These are phyloP conservation scores for Trichonephila clavipes DNA, from an alignment of 1,140 invertebrate genomes.

Conservation along the genomic window DNA sequence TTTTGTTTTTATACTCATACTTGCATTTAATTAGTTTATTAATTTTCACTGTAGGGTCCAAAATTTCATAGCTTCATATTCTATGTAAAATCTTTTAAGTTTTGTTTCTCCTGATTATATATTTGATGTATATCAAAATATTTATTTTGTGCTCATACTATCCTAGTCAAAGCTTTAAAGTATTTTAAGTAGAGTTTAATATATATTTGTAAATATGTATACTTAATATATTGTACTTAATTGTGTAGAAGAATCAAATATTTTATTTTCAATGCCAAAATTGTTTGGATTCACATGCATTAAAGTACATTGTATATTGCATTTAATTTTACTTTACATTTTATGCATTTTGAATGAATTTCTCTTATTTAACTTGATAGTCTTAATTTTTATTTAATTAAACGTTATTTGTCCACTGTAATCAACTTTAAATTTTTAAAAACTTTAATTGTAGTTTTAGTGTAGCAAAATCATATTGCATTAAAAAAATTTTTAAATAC, in stretches of 20 bases:
- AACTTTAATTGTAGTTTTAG: neutral
- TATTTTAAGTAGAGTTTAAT: neutral
- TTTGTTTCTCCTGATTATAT: neutral
- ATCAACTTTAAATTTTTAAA: neutral
- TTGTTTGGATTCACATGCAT: neutral
- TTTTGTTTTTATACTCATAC: too few species aligned
- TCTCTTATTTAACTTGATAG: neutral
- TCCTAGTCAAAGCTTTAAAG: slow-evolving; percentile 21
- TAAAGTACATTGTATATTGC: neutral
- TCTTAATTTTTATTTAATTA: neutral
- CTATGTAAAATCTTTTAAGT: neutral
- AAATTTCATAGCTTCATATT: too few species aligned
- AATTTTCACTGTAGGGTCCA: too few species aligned
- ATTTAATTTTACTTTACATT: neutral
- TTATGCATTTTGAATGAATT: neutral
- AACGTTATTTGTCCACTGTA: neutral
- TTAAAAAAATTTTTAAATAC: too few species aligned
- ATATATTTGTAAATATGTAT: neutral
- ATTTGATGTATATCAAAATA: neutral
- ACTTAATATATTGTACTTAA: slow-evolving; percentile 26
- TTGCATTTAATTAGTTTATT: too few species aligned
- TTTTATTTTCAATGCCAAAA: slow-evolving; percentile 4
- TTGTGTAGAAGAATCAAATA: neutral
- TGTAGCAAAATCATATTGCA: neutral
- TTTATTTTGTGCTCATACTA: slow-evolving; percentile 10